Evolutionary conservation across 2,113 vertebrate species (phyloP), one percentile per base, ranked within the genome.

Genomic region (Antigone vipio): DNA sequence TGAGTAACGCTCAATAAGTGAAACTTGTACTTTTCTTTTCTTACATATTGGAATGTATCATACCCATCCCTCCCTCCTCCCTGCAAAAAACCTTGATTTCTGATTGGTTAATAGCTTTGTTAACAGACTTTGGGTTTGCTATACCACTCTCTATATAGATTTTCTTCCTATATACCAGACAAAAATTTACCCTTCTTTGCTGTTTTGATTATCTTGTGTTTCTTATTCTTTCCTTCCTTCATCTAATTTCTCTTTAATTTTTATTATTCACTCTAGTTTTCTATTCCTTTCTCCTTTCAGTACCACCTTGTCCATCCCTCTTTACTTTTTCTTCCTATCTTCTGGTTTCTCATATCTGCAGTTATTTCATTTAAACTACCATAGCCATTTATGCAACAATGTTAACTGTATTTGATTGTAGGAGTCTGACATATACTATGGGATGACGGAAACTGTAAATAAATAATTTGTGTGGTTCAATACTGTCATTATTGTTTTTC

Each of bases 51-150:
- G 17, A 81, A 64, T 29, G 16, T 11, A 45, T 40, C 14, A 53
- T 67, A 60, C 6, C 15, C 1, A 12, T 1, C 6, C 15, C 8
- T 16, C 2, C 4, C 2, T 9, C 0, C 9, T 32, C 8, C 7
- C 45, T 6, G 4, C 6, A 26, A 60, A 72, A 56, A 72, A 17
- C 22, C 16, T 40, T 64, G 30, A 66, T 62, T 81, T 89, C 18
- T 75, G 18, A 53, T 34, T 68, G 16, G 8, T 67, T 58, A 55
- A n/a, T 49, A 68, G 5, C 3, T 78, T 69, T 78, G 6, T 7
- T 53, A 82, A 32, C 4, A 66, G 14, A 9, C 15, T 38, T 42
- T 27, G 5, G 0, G 52, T 90, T 68, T 76, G 6, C 40, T 79
- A 5, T 49, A 45, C 5, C 5, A 44, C 3, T 18, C 59, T 47